Base-by-base conservation (phyloP, 2,888 invertebrate species). In the Melinopterus prodromus region DNA sequence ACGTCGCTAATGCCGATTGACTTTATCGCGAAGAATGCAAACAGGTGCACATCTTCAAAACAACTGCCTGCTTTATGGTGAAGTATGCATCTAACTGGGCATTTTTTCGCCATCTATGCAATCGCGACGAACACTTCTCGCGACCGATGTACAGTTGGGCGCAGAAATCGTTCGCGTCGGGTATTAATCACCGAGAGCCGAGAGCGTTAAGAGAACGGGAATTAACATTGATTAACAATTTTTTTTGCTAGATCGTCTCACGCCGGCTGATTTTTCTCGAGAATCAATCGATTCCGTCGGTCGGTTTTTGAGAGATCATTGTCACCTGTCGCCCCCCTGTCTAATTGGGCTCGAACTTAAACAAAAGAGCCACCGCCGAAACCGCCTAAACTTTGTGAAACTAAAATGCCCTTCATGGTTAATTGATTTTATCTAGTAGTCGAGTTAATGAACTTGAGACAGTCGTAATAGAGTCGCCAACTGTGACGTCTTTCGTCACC, bases 361-460 rank as follows among this genome's bases (percentile, higher is more conserved):
- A 74, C 74, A 71, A 71, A 71, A 71, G 71, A 15, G 1, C 35
- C 35, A 37, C n/a, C 74, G 74, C 74, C 36, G 35, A 74, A 36
- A 36, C 36, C 74, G 36, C 74, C 5, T 53, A 53, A 53, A 53
- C 53, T 53, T 53, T 53, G 79, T 77, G 80, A 80, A 80, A 80
- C 80, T 80, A 77, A 80, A 80, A 74, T 79, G 80, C 80, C 80
- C 80, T 80, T 80, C 80, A 80, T 80, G 80, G 79, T 80, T 77
- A 79, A 80, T 80, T 79, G 80, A 77, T 80, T 80, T 35, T 35
- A 26, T 80, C 74, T 77, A 35, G 71, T 69, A 78, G 69, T 76
- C 77, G 72, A 79, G 80, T 77, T 80, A 78, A 80, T 79, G 80
- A 80, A 80, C 80, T 74, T 74, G n/a, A n/a, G 36, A 7, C 74